Conservation (phyloP, 2,797 vertebrate species). For the Epinephelus coioides region DNA sequence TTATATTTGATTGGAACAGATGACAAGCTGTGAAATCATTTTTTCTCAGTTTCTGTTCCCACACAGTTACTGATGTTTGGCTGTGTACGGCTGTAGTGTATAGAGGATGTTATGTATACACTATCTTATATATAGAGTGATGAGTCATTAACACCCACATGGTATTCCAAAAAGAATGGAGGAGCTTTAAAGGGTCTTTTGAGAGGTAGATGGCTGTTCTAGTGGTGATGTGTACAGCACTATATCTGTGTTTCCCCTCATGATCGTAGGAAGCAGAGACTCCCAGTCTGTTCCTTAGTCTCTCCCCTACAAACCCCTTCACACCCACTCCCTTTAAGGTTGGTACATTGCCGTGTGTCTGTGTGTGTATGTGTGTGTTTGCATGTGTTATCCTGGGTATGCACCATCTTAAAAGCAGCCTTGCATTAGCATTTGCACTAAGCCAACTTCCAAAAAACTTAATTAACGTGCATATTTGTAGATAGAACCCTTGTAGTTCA, state of each 20-base stretch:
- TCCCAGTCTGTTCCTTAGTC: slow-evolving; percentile 87
- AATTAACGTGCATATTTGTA: slow-evolving; percentile 76
- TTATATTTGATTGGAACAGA: slow-evolving; percentile 24
- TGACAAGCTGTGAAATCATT: slow-evolving; percentile 24
- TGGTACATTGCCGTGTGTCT: slow-evolving; percentile 77
- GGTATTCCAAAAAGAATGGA: slow-evolving; percentile 35
- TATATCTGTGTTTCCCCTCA: slow-evolving; percentile 82
- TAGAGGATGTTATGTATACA: slow-evolving; percentile 28
- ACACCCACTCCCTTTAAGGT: slow-evolving; percentile 96
- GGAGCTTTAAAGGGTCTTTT: slow-evolving; percentile 19
- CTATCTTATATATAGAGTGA: slow-evolving; percentile 39
- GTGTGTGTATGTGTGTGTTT: slow-evolving; percentile 37
- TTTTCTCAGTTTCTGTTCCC: slow-evolving; percentile 34
- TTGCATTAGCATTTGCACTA: slow-evolving; percentile 66
- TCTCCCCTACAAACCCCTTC: slow-evolving; percentile 94
- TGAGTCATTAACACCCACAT: slow-evolving; percentile 69
- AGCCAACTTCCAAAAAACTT: slow-evolving; percentile 66
- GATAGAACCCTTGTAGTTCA: slow-evolving; percentile 71
- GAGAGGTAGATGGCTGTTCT: slow-evolving; percentile 24
- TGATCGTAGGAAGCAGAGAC: slow-evolving; percentile 87
- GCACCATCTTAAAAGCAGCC: slow-evolving; percentile 58
- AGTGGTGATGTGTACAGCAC: slow-evolving; percentile 62
- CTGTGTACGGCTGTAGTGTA: slow-evolving; percentile 19
- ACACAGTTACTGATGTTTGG: slow-evolving; percentile 38
- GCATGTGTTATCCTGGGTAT: slow-evolving; percentile 33